A percentile compares a stretch with the other conserved stretches of the same genome.
Evolutionary conservation across 1,140 invertebrate genomes (phyloP).

Genomic region (Apis florea): DNA sequence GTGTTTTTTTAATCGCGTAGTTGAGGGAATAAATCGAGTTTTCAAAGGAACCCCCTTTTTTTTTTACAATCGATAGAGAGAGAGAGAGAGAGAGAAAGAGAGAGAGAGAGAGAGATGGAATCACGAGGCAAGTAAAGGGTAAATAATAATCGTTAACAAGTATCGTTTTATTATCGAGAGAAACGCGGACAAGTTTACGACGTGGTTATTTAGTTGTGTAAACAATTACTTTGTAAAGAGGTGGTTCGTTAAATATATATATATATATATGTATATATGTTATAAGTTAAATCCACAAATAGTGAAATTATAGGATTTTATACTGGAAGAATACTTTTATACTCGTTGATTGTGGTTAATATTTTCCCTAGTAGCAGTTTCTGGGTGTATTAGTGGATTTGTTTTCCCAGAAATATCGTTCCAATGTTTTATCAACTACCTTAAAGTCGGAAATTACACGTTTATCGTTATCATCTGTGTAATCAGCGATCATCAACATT

Average conservation of each 20-base stretch:
- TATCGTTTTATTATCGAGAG: not conserved
- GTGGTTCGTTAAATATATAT: not conserved
- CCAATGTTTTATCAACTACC: not conserved
- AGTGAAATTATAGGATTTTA: not conserved
- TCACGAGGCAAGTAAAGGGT: not conserved
- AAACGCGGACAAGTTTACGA: too few relatives aligned
- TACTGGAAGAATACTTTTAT: not conserved
- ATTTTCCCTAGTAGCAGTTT: not conserved
- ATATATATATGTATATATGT: too few relatives aligned
- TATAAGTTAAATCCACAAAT: not conserved
- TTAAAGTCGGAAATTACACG: not conserved
- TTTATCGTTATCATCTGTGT: not conserved
- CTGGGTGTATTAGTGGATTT: not conserved
- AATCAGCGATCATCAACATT: slow-evolving; percentile 4
- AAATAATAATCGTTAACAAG: not conserved
- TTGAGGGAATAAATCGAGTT: not conserved
- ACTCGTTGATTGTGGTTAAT: not conserved
- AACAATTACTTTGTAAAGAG: not conserved
- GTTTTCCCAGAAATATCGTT: not conserved
- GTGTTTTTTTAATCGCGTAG: not conserved
- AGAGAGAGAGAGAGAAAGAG: too few relatives aligned
- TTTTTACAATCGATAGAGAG: not conserved
- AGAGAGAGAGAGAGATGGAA: too few relatives aligned
- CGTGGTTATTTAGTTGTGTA: not conserved
- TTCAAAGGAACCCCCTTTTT: not conserved